Conservation (phyloP, 2,888 invertebrate species). For the Helleia helle region DNA sequence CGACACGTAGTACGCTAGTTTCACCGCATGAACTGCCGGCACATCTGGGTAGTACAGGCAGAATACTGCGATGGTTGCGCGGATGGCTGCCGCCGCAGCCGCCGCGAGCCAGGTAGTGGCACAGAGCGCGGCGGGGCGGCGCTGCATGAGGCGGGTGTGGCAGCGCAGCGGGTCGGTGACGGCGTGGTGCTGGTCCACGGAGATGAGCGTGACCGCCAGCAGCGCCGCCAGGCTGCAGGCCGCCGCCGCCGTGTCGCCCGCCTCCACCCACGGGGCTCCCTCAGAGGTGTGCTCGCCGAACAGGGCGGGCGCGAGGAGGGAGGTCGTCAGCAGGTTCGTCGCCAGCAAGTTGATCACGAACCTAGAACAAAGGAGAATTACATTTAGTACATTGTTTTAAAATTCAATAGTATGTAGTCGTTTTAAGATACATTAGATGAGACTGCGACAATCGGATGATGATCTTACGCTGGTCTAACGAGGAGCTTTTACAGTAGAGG, state of each 20-base stretch:
- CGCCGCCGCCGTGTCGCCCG: constrained; percentile 65
- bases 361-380: constrained; percentile 57
- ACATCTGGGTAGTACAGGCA: constrained; percentile 43
- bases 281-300: constrained; percentile 76
- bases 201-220: constrained; percentile 53
- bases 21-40: constrained; percentile 40
- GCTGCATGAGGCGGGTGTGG: constrained; percentile 63
- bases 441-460: no score
- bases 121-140: constrained; percentile 58
- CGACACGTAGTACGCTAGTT: constrained; percentile 49
- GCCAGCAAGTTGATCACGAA: constrained; percentile 77
- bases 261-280: constrained; percentile 71
- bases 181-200: constrained; percentile 72
- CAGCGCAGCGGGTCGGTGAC: constrained; percentile 68
- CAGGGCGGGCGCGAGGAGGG: constrained; percentile 62
- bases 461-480: no score
- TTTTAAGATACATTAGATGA: no score
- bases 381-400: no score
- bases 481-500: no score
- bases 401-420: no score
- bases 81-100: constrained; percentile 45
- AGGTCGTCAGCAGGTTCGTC: constrained; percentile 63
- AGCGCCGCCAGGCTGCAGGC: constrained; percentile 53
- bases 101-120: constrained; percentile 71
- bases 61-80: constrained; percentile 45